These are phyloP conservation scores for Cotesia chilonis DNA, from an alignment of 1,140 invertebrate genomes.

Conservation along the genomic window DNA sequence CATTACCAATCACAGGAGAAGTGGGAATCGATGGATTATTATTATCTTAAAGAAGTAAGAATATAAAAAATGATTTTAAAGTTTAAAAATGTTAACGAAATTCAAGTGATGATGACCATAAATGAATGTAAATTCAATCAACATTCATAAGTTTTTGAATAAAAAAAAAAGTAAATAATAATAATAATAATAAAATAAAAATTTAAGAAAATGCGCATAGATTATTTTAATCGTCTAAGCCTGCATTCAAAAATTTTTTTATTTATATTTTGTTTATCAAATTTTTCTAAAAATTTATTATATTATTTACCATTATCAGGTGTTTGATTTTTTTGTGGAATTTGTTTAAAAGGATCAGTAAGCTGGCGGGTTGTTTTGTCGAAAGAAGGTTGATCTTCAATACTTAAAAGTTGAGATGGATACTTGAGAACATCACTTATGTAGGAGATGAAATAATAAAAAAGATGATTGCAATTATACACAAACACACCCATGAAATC, in stretches of 20 bases:
- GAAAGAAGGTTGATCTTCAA: constrained; percentile 3
- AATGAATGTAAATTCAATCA: too few species aligned
- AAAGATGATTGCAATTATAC: not conserved
- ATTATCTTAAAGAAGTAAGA: not conserved
- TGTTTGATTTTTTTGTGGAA: not conserved
- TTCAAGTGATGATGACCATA: not conserved
- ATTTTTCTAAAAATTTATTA: not conserved
- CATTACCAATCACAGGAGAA: constrained; percentile 6
- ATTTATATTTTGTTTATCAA: too few species aligned
- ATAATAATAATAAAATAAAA: too few species aligned
- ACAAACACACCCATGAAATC: too few species aligned
- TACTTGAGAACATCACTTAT: constrained; percentile 11
- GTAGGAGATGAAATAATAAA: not conserved
- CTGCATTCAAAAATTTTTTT: too few species aligned
- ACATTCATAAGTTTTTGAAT: too few species aligned
- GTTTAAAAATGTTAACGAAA: not conserved
- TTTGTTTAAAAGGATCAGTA: not conserved
- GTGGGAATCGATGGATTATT: not conserved
- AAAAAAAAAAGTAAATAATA: too few species aligned
- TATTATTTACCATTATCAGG: constrained; percentile 14
- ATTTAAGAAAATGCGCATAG: too few species aligned
- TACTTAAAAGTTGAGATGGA: constrained; percentile 7
- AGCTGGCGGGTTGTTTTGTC: not conserved
- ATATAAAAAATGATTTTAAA: not conserved
- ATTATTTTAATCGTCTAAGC: too few species aligned